Base-by-base conservation (phyloP, 1,140 invertebrate genomes). In the Sycophila sp. region DNA sequence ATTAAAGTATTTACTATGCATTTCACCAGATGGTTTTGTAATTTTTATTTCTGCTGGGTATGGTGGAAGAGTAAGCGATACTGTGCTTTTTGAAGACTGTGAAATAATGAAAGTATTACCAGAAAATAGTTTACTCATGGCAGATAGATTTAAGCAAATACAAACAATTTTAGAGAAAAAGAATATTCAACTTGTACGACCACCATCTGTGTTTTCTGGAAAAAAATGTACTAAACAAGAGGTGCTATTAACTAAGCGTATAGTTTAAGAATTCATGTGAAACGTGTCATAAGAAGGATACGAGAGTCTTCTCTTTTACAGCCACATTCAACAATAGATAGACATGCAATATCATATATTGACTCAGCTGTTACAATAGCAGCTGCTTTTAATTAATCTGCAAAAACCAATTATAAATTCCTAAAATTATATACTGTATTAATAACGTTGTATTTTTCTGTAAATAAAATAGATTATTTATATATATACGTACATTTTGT, bases 1-100 rank as follows among this genome's bases (percentile, higher is more conserved):
- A 68, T 80, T 7, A 85, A 85, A 73, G 86, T 85, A 77, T 77
- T n/a, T 85, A 42, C 76, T 86, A 60, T 78, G 77, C 2, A 76
- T 72, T 56, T 85, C 83, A 24, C 81, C 83, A 17, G 78, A 87
- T 77, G 83, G 84, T 4, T 73, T 83, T 2, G 75, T 85, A 8
- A 83, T 78, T 73, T 86, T 75, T 74, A 74, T 86, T 24, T 85
- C 83, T 22, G 49, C 69, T 26, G 85, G 83, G 7, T 85, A 73
- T 76, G 79, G 82, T 17, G 83, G 84, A n/a, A 76, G 81, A 71
- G 73, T 73, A 19, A 28, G 82, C 74, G 85, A 85, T 74, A 73
- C 75, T 4, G 47, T 64, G 24, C 34, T 36, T 36, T 36, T 85
- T 45, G 6, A 86, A 76, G 36, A 77, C 22, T 78, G 75, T 75